Base-by-base conservation (phyloP, 2,113 vertebrate genomes). In the Corythornis madagascariensis region DNA sequence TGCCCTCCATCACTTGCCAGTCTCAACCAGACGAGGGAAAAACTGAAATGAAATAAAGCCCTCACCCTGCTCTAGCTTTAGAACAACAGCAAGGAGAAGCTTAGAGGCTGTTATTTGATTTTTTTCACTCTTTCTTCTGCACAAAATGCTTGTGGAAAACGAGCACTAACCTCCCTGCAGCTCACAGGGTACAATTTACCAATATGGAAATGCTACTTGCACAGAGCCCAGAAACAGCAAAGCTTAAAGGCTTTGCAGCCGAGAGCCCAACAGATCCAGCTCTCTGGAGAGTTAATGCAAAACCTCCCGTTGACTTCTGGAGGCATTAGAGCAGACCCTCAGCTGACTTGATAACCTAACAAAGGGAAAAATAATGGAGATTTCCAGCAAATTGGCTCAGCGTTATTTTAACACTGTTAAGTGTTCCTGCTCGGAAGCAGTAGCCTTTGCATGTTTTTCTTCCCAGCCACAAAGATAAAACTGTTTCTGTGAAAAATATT, bases 301-400 rank as follows among this genome's bases (percentile, higher is more conserved):
- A 89, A 66, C 16, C 72, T 88, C 79, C 69, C 47, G 2, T 4
- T 29, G 85, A n/a, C 38, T 91, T 88, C 52, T 24, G 33, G 2
- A 77, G 33, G 60, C 57, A 43, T 93, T n/a, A 72, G 38, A 91
- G 64, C 59, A 88, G 57, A 26, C 79, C 77, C 64, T 73, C 13
- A 0, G n/a, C 28, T 29, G 42, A 28, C 20, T 91, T 40, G 6
- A 28, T 35, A 7, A 77, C 48, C 79, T n/a, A 63, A 63, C 90
- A 80, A 57, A 85, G 17, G 43, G 53, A 42, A 91, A 94, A 94
- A 91, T 60, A 88, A 93, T 71, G 33, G 86, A 86, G 73, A 75
- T 75, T 93, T 84, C 73, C 73, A 75, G 83, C 55, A 42, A 89
- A 92, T 14, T 67, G 85, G 64, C 79, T 67, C 64, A 59, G 64